phyloP scores from a whole-genome alignment of 2,113 vertebrate genomes.

The Procavia capensis region DNA sequence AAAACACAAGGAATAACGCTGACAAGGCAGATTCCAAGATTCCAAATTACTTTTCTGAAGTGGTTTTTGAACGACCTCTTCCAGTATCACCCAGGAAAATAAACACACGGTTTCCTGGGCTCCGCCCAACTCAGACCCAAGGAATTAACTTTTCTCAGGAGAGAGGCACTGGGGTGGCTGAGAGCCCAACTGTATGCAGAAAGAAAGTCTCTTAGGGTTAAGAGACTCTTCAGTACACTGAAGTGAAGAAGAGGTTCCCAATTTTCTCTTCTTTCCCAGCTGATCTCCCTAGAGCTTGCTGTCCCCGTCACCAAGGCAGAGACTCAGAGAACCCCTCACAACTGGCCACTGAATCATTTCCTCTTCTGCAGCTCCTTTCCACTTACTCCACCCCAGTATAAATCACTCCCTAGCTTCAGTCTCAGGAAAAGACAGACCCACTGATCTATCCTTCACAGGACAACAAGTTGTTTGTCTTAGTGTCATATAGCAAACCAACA shows the following conservation, averaged over 20 bases:
- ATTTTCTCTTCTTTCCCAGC: conserved; percentile 4
- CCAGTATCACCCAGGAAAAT: background rate
- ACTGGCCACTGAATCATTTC: background rate
- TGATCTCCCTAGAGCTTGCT: background rate
- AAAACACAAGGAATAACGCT: background rate
- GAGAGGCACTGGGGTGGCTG: background rate
- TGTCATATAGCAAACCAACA: background rate
- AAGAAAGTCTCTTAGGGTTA: too few species aligned
- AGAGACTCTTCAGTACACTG: background rate
- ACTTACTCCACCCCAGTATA: background rate
- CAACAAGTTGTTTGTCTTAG: background rate
- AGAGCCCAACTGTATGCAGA: too few species aligned
- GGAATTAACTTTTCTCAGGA: background rate
- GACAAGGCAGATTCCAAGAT: background rate
- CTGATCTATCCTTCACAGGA: background rate
- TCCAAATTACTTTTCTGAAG: conserved; percentile 13
- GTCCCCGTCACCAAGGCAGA: background rate
- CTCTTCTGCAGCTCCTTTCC: background rate
- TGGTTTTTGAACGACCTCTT: background rate
- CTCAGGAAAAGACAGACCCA: background rate
- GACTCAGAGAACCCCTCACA: background rate
- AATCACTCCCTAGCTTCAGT: background rate
- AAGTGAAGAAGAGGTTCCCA: background rate
- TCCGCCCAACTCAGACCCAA: background rate
- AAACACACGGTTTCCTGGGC: background rate